Base-by-base conservation (phyloP, 2,888 invertebrate genomes). In the Eilema depressum region DNA sequence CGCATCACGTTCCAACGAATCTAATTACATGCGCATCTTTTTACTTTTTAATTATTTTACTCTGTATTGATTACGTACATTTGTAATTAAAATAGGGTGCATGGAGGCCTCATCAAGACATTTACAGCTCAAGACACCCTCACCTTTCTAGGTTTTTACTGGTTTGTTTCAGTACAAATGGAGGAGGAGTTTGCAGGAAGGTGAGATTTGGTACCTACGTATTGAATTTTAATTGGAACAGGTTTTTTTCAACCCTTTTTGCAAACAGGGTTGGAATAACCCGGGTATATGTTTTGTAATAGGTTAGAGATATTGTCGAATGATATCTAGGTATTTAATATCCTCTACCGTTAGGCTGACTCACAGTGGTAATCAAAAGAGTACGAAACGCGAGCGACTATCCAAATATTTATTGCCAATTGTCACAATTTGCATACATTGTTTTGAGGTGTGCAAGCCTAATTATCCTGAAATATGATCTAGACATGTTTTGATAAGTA, bases 351-450 rank as follows among this genome's bases (percentile, higher is more conserved):
- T 72, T 71, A 79, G 57, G 10, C 71, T 81, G 78, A 75, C 79
- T 75, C 80, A 85, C 80, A 83, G 78, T 82, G 81, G 78, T 73
- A 79, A 76, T 77, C 64, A 20, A 78, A 81, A 79, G 77, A 82
- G 75, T 78, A 82, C 81, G 74, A 80, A 17, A 81, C 83, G 72
- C 66, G 75, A 70, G 73, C 75, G 7, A 20, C 41, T 41, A 17
- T 17, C 17, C 47, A 47, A 47, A 20, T 47, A 20, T 7, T 20
- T 47, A 20, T 47, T 47, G 20, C 1, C 20, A 47, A 47, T 47
- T 47, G 20, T 1, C 20, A 20, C 17, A 63, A 60, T 80, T 78
- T 76, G 30, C 74, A 69, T 63, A 73, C 66, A 20, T 57, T 26
- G 47, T 47, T 41, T 17, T 41, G 17, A 17, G 41, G 41, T 41